A percentile compares a stretch with the other conserved stretches of the same genome.
These are phyloP conservation scores for Fukomys damarensis DNA, from an alignment of 2,113 vertebrate genomes.

Conservation along the genomic window DNA sequence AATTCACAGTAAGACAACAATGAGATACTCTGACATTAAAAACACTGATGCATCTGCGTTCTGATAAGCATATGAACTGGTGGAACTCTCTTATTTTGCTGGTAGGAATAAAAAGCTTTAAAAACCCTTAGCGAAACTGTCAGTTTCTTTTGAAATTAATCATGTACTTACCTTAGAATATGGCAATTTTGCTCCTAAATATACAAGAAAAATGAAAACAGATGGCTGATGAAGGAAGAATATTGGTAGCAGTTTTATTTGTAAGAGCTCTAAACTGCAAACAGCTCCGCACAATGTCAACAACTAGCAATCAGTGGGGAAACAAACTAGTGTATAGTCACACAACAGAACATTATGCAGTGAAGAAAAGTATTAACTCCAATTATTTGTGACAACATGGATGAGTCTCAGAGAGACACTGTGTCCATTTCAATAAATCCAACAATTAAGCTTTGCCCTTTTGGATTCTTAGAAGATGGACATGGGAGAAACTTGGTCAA, in stretches of 20 bases:
- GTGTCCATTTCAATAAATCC: background rate
- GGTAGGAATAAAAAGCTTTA: background rate
- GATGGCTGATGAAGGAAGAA: background rate
- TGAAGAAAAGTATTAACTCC: background rate
- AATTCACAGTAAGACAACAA: background rate
- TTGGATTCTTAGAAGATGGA: background rate
- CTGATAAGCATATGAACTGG: background rate
- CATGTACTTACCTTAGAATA: background rate
- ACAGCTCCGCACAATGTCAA: background rate
- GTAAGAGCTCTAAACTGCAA: background rate
- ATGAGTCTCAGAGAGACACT: background rate
- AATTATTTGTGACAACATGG: background rate
- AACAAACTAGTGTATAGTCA: background rate
- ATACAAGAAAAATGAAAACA: conserved; percentile 13
- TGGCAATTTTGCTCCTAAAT: background rate
- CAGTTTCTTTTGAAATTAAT: conserved; percentile 20
- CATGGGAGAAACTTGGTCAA: background rate
- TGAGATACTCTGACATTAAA: conserved; percentile 25
- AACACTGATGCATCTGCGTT: background rate
- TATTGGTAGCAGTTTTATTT: background rate
- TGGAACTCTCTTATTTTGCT: background rate
- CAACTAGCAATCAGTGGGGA: background rate
- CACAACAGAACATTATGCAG: background rate
- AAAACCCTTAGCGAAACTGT: background rate
- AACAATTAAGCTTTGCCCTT: background rate